Evolutionary conservation across 2,797 vertebrate species (phyloP), one percentile per base, ranked within the genome.

Genomic region (Nothura maculosa): DNA sequence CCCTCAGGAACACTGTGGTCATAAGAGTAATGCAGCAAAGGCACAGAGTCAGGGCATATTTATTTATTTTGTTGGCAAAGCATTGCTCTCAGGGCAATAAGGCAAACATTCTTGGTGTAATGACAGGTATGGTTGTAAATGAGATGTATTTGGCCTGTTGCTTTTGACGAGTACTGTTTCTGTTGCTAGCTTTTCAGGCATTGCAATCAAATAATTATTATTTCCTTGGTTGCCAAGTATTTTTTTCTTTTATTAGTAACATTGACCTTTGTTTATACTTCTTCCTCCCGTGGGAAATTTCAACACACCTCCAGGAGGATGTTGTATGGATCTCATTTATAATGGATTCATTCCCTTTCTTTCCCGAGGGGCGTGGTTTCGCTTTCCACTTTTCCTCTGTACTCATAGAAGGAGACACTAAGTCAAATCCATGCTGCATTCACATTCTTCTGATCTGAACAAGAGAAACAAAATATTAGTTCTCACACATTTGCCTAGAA

Each of bases 271-370:
- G 87, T 94, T 96, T 94, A 94, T 90, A 90, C 87, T 94, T 91
- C 83, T 93, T 95, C 92, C 91, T 96, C 95, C 94, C 95, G 91
- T 90, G 96, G 92, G 95, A 96, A 95, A 95, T 93, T 95, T 96
- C 95, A 94, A 91, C 95, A 95, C 22, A 61, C 76, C 85, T 96
- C 87, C 92, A 94, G 87, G 94, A 93, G 45, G 78, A 93, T 84
- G 81, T 77, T 40, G 30, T 64, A 92, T 95, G 91, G 96, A 91
- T 93, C 81, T 94, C 77, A 87, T 88, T 95, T 94, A 94, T 88
- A 94, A 95, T 93, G 30, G 85, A 72, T 88, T 86, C 70, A 63
- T 87, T 95, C 91, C 85, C 81, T 79, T 95, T 96, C 85, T 96
- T 96, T 94, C 87, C 89, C n/a, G n/a, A 92, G 54, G 87, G 80